Evolutionary conservation across 2,888 invertebrate species (phyloP).

Genomic region (Thecocarcelia acutangulata): DNA sequence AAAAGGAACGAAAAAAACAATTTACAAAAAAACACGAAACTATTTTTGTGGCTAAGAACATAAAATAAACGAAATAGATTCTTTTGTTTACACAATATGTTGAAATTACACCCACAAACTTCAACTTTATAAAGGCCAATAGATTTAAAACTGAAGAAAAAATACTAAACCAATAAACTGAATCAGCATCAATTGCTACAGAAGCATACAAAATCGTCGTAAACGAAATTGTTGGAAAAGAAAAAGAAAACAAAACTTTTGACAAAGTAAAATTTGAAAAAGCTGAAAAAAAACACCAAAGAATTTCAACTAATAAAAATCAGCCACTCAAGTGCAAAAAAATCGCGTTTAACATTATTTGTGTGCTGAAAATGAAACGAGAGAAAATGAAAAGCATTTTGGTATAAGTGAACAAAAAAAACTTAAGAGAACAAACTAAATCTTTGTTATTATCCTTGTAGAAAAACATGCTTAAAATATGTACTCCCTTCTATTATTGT

Average conservation of each 20-base stretch:
- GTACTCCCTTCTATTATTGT: conserved; percentile 43
- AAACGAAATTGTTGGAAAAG: conserved; percentile 32
- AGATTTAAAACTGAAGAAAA: conserved; percentile 23
- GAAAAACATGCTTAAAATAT: conserved; percentile 52
- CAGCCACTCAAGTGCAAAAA: conserved; percentile 81
- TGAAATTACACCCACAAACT: conserved; percentile 54
- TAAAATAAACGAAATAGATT: conserved; percentile 58
- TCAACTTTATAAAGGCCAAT: conserved; percentile 22
- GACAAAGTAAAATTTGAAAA: conserved; percentile 46
- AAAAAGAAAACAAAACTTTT: conserved; percentile 48
- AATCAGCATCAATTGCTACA: conserved; percentile 58
- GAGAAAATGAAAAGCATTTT: not conserved
- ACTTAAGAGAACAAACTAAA: conserved; percentile 47
- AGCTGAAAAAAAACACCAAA: conserved; percentile 58
- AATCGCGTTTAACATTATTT: conserved; percentile 80
- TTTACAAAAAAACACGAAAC: conserved; percentile 5
- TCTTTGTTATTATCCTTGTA: conserved; percentile 54
- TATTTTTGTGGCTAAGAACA: conserved; percentile 31
- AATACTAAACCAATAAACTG: conserved; percentile 61
- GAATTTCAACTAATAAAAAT: conserved; percentile 82
- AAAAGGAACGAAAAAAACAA: conserved; percentile 1
- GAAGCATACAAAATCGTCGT: conserved; percentile 23
- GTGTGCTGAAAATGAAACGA: conserved; percentile 46
- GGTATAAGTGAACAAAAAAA: not conserved
- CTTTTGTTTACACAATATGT: conserved; percentile 58